Percentiles rank a stretch among this genome's conserved stretches.
phyloP scores from a whole-genome alignment of 2,797 vertebrate species.

The Petrocephalus schoutedeni region DNA sequence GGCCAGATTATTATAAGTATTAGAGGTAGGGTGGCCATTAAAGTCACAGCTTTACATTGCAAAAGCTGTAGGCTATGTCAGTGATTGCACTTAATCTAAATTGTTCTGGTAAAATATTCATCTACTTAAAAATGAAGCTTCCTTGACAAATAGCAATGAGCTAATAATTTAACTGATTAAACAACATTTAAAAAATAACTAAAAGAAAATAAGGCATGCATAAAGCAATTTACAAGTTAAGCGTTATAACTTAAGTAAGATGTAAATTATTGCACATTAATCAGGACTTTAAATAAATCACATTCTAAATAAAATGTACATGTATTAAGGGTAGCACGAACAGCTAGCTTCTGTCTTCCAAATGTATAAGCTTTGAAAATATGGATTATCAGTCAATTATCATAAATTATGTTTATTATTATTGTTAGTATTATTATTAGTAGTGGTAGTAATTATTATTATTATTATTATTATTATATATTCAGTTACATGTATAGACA shows the following conservation, averaged over 20 bases:
- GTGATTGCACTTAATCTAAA: background rate
- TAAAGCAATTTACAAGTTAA: background rate
- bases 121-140: background rate
- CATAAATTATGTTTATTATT: background rate
- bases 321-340: background rate
- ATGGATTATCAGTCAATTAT: background rate
- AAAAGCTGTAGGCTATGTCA: background rate
- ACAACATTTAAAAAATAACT: background rate
- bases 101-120: background rate
- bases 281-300: background rate
- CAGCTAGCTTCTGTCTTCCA: no score
- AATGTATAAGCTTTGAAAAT: no score
- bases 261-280: background rate
- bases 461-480: background rate
- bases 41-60: background rate
- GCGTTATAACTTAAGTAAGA: background rate
- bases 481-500: background rate
- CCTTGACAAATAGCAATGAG: background rate
- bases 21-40: background rate
- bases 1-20: constrained; percentile 3
- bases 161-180: no score
- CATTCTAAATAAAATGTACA: background rate
- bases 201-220: background rate
- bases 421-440: no score
- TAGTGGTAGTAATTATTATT: background rate